Conservation (phyloP, 2,797 vertebrate species). For the Fistularia tabacaria region DNA sequence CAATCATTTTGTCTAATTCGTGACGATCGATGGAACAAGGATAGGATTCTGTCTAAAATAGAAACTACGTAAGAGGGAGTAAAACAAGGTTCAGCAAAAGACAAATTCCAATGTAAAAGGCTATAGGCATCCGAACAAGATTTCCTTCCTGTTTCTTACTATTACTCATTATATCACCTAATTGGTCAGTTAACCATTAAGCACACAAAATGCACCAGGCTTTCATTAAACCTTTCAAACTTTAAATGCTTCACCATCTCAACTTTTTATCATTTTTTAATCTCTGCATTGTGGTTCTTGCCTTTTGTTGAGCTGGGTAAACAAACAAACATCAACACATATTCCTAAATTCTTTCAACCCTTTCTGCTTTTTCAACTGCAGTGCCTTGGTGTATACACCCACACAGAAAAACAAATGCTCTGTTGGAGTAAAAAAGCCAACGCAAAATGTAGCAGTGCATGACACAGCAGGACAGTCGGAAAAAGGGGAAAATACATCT, state of each 20-base stretch:
- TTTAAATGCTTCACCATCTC: neutral
- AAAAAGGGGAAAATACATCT: conserved; percentile 6
- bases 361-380: conserved; percentile 1
- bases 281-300: neutral
- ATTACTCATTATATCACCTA: conserved; percentile 57
- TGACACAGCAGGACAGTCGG: neutral
- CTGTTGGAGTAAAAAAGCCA: neutral
- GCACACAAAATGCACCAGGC: conserved; percentile 27
- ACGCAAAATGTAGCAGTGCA: conserved; percentile 6
- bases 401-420: conserved; percentile 2
- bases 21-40: conserved; percentile 7
- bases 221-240: conserved; percentile 34
- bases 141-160: conserved; percentile 47
- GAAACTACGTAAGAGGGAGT: conserved; percentile 5
- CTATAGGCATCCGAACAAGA: conserved; percentile 46
- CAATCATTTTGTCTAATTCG: conserved; percentile 35
- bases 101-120: conserved; percentile 9
- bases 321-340: conserved; percentile 14
- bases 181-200: conserved; percentile 63
- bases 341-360: conserved; percentile 6
- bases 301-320: neutral
- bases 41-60: conserved; percentile 10
- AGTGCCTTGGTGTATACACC: neutral
- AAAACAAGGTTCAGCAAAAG: conserved; percentile 5
- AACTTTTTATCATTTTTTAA: conserved; percentile 5